Base-by-base conservation (phyloP, 2,113 vertebrate genomes). In the Saccopteryx bilineata region DNA sequence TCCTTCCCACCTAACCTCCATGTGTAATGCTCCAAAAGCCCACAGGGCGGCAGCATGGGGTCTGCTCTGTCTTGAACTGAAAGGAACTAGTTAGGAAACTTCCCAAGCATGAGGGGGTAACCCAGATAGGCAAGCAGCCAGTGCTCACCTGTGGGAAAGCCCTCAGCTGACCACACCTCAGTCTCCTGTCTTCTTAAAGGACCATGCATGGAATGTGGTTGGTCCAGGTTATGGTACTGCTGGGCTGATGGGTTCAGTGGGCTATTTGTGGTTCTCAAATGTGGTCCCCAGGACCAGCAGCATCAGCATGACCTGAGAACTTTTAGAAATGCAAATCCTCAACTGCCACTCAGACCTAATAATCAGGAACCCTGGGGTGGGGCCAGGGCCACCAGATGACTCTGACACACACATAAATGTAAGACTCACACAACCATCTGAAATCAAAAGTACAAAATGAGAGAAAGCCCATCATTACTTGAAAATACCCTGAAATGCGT, bases 391-490 rank as follows among this genome's bases (percentile, higher is more conserved):
- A 3, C 28, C 7, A 39, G 31, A 9, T 21, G 60, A 26, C 3
- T 23, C 61, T 52, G 31, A 66, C 1, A 28, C 50, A 54, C 60
- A 56, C 21, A 1, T 9, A 12, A 11, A 46, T 9, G 17, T n/a
- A 69, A 76, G 63, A 76, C 18, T 28, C 26, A 4, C 17, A 15
- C 1, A 15, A 7, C 50, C 76, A 76, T 18, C 31, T 19, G 48
- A 9, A 14, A 23, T 50, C 68, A 23, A 46, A 63, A 75, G n/a
- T 0, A n/a, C 7, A 8, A 8, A 8, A 21, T 3, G 5, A 54
- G 1, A 10, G 50, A 61, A 46, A 8, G 5, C 5, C 19, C 52
- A 15, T 8, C 1, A 0, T 58, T 1, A 60, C 52, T n/a, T 23
- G n/a, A 48, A 72, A 52, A 50, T 6, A 60, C 24, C 31, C 10